phyloP scores from a whole-genome alignment of 2,888 invertebrate genomes.

The Drosophila differens region DNA sequence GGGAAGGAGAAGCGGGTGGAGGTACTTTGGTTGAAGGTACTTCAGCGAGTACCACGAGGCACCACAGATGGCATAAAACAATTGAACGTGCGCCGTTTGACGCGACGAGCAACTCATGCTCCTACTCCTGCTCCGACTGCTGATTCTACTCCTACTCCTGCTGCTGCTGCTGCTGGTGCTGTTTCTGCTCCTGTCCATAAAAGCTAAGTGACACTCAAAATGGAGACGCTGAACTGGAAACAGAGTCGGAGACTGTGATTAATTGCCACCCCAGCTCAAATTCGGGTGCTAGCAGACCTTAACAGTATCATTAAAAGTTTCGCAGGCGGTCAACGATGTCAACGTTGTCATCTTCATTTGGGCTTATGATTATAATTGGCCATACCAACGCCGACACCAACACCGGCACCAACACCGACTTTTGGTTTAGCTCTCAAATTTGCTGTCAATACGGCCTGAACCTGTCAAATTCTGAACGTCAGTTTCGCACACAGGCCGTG shows the following conservation, averaged over 20 bases:
- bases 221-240: slow-evolving; percentile 8
- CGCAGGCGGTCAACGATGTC: slow-evolving; percentile 46
- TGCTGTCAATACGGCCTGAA: slow-evolving; percentile 54
- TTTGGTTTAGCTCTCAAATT: slow-evolving; percentile 12
- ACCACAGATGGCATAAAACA: slow-evolving; percentile 73
- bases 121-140: neutral
- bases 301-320: slow-evolving; percentile 74
- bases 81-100: slow-evolving; percentile 65
- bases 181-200: slow-evolving; percentile 48
- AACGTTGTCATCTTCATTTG: slow-evolving; percentile 74
- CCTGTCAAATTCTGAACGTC: slow-evolving; percentile 64
- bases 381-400: slow-evolving; percentile 13
- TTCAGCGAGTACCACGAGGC: slow-evolving; percentile 41
- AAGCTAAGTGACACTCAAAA: slow-evolving; percentile 75
- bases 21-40: slow-evolving; percentile 13
- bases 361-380: slow-evolving; percentile 78
- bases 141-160: neutral
- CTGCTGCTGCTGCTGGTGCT: neutral
- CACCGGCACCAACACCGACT: slow-evolving; percentile 14
- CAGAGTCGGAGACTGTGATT: slow-evolving; percentile 62
- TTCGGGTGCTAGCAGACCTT: slow-evolving; percentile 49
- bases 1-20: neutral
- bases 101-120: slow-evolving; percentile 13
- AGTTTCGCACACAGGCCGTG: slow-evolving; percentile 33
- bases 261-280: slow-evolving; percentile 60